These are phyloP conservation scores for Tenthredo distinguenda DNA, from an alignment of 2,888 invertebrate species.

Conservation along the genomic window DNA sequence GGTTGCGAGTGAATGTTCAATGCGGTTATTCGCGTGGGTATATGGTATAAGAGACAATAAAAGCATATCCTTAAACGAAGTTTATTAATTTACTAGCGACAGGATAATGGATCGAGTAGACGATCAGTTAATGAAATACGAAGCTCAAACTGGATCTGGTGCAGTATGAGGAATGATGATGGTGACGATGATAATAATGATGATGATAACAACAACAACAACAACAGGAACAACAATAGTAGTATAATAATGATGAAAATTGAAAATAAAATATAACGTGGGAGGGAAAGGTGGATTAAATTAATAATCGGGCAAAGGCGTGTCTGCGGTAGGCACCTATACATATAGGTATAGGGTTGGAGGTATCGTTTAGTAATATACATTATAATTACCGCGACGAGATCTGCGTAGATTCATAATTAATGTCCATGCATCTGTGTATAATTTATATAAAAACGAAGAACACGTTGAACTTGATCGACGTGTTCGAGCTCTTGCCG, in stretches of 20 bases:
- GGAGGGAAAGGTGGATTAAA: not conserved
- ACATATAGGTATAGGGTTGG: not conserved
- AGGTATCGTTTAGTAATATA: not conserved
- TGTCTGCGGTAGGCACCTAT: not conserved
- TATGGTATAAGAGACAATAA: not conserved
- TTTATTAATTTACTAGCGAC: conserved; percentile 46
- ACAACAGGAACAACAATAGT: too few species aligned
- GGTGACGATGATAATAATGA: not conserved
- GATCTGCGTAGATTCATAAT: conserved; percentile 32
- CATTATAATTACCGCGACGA: not conserved
- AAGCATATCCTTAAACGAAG: conserved; percentile 12
- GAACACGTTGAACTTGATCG: conserved; percentile 31
- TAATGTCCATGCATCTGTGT: not conserved
- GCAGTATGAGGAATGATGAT: not conserved
- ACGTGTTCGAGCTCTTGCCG: conserved; percentile 2
- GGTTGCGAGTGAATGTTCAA: not conserved
- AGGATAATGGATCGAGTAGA: conserved; percentile 41
- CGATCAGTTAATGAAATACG: not conserved
- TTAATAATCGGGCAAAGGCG: not conserved
- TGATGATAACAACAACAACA: not conserved
- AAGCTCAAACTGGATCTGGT: not conserved
- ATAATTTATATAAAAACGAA: not conserved
- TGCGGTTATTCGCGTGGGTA: conserved; percentile 11
- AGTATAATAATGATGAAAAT: not conserved
- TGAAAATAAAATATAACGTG: not conserved